Evolutionary conservation across 2,797 vertebrate genomes (phyloP), one percentile per base, ranked within the genome.

Genomic region (Ibycter americanus): DNA sequence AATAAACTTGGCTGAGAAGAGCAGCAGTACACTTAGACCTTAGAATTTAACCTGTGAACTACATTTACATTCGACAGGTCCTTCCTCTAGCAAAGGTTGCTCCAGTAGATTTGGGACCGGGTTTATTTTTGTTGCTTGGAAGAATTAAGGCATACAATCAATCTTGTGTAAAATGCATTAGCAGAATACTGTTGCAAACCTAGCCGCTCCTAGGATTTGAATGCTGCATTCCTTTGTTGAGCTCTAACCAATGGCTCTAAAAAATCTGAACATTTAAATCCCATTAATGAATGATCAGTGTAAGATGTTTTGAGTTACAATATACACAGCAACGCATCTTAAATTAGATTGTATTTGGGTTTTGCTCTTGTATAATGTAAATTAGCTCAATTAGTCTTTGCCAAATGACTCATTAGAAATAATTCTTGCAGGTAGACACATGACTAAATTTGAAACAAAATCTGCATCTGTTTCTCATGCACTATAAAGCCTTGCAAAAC

Each of bases 351-450:
- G 14, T 22, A 36, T 86, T 40, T 79, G 46, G 16, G 5, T 47
- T 83, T 66, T 85, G 40, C n/a, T 89, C 54, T 78, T 90, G 72
- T 74, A 46, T 67, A 86, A 78, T 52, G 58, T 47, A 85, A 87
- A 93, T 96, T 18, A 40, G 62, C 55, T 86, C 71, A 92, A 86
- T 91, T 87, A 87, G 62, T 89, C 90, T 95, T 89, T 89, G 85
- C 82, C 55, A 83, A 96, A 78, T 76, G 84, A 92, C 84, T 95
- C 77, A n/a, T 40, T 83, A 73, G 90, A 95, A 89, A 55, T 80
- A 72, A 91, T 73, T 89, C 90, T 54, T 85, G 44, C 86, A 93
- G 80, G 77, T 93, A 70, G 47, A 34, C 63, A 79, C 40, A 14
- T 23, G 65, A 56, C 79, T 82, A 61, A 77, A 72, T 89, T 76